Conservation (phyloP, 2,797 vertebrate species). For the Rallus crepitans region DNA sequence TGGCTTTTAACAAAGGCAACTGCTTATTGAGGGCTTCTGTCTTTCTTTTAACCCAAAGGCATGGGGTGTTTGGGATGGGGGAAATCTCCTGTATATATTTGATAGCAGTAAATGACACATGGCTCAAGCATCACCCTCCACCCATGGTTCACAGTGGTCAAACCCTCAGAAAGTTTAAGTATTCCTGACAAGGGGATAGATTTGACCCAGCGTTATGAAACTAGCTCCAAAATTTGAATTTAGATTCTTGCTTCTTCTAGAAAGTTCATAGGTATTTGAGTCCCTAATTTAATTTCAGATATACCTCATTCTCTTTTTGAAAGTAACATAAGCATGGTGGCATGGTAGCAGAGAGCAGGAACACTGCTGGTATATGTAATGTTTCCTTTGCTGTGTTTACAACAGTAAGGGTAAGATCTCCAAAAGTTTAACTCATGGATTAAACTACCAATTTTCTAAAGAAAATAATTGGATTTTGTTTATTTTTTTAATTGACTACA, state of each 20-base stretch:
- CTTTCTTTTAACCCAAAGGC: not conserved
- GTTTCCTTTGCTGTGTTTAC: not conserved
- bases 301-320: not conserved
- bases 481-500: accelerated
- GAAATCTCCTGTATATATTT: not conserved
- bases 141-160: not conserved
- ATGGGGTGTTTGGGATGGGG: not conserved
- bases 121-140: not conserved
- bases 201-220: not conserved
- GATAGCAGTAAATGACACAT: not conserved
- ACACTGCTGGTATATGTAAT: not conserved
- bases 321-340: not conserved
- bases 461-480: not conserved
- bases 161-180: not conserved
- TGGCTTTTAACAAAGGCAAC: not conserved
- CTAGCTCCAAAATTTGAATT: not conserved
- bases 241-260: not conserved
- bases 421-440: not conserved
- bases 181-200: not conserved
- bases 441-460: not conserved
- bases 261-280: not conserved
- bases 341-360: not conserved
- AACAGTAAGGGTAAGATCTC: not conserved
- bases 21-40: not conserved
- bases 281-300: not conserved